These are phyloP conservation scores for Oxycera nigricornis DNA, from an alignment of 2,888 invertebrate genomes.

Conservation along the genomic window DNA sequence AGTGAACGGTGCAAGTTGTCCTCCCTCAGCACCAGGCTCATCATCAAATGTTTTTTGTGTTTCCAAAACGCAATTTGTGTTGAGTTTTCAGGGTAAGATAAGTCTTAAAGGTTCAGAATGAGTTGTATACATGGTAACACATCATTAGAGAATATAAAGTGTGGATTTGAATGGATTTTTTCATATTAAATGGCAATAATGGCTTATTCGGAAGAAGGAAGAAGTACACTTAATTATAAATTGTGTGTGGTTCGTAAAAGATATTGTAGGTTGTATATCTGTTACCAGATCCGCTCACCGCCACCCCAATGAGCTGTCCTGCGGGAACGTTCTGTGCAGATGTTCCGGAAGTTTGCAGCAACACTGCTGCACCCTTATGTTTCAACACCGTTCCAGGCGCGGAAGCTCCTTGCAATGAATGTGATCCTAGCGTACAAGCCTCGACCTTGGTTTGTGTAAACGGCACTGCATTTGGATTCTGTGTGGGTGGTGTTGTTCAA, in stretches of 20 bases:
- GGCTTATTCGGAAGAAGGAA: no score
- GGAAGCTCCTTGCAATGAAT: not conserved
- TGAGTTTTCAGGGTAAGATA: not conserved
- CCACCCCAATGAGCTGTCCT: not conserved
- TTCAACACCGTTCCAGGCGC: not conserved
- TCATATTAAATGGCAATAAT: no score
- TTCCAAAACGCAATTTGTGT: not conserved
- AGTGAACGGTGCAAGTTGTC: no score
- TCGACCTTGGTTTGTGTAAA: not conserved
- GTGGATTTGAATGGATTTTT: no score
- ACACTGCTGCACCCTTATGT: not conserved
- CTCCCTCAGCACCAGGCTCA: no score
- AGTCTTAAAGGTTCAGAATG: no score
- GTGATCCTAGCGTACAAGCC: not conserved
- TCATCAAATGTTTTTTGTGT: not conserved
- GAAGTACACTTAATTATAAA: no score
- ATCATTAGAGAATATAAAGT: no score
- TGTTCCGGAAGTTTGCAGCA: not conserved
- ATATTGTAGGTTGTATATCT: no score
- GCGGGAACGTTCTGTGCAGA: not conserved
- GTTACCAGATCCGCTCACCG: not conserved
- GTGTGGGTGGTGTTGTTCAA: not conserved
- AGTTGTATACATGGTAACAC: no score
- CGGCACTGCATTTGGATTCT: not conserved
- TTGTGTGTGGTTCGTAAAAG: no score